Conservation (phyloP, 53 echinoderm and acorn worm species). For the Zoroaster sp. region DNA sequence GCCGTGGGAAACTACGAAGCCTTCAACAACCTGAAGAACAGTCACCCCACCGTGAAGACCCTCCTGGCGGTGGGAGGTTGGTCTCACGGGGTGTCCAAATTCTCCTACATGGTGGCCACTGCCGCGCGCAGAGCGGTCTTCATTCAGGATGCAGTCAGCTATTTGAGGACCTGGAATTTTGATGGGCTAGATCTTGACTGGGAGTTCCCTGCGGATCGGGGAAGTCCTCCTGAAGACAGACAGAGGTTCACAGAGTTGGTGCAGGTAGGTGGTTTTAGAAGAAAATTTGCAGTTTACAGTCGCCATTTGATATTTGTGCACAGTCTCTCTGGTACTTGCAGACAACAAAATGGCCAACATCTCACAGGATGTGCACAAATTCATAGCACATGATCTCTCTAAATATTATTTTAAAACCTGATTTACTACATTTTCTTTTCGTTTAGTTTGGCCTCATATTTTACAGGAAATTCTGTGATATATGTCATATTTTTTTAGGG, state of each 20-base stretch:
- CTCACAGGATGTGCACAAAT: not conserved
- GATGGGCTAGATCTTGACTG: conserved; percentile 63
- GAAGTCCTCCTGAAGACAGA: conserved; percentile 28
- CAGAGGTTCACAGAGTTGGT: conserved; percentile 7
- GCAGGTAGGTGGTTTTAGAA: not conserved
- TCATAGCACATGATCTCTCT: not conserved
- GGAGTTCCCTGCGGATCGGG: conserved; percentile 49
- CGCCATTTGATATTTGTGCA: not conserved
- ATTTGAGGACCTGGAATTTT: conserved; percentile 26
- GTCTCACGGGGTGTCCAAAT: conserved; percentile 26
- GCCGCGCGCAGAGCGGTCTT: not conserved
- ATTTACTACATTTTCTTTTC: not conserved
- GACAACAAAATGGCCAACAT: not conserved
- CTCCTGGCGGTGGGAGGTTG: conserved; percentile 62
- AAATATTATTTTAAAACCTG: not conserved
- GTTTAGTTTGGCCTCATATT: no score
- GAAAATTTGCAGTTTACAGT: not conserved
- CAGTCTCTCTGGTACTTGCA: not conserved
- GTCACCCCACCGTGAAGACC: conserved; percentile 27
- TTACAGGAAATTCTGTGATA: no score
- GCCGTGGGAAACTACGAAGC: conserved; percentile 41
- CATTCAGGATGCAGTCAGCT: conserved; percentile 22
- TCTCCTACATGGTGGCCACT: conserved; percentile 37
- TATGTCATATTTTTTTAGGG: no score
- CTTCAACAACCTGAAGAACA: conserved; percentile 45